Conservation (phyloP, 1,140 invertebrate genomes). For the Procambarus clarkii region DNA sequence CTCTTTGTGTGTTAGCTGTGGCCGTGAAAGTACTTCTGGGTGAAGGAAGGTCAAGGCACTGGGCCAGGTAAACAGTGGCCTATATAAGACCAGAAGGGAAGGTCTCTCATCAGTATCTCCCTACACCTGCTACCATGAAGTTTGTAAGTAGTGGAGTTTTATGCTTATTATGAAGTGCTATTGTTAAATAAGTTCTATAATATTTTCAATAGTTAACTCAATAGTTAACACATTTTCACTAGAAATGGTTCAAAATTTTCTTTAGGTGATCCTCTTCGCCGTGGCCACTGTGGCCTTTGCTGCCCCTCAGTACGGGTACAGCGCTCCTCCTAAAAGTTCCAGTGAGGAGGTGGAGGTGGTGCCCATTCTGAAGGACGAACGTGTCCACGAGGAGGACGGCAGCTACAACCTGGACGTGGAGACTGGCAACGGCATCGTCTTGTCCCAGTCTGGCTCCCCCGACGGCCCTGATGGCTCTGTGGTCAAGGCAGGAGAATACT, state of each 20-base stretch:
- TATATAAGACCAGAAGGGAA: constrained; percentile 16
- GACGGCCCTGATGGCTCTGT: constrained; percentile 23
- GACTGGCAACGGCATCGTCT: constrained; percentile 56
- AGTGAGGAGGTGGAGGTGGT: constrained; percentile 3
- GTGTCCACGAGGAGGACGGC: constrained; percentile 54
- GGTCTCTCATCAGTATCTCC: constrained; percentile 10
- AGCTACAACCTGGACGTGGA: constrained; percentile 63
- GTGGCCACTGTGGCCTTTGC: constrained; percentile 57
- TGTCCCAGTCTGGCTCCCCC: constrained; percentile 56
- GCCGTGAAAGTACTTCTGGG: background rate
- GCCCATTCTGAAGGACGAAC: constrained; percentile 35
- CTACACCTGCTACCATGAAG: constrained; percentile 19
- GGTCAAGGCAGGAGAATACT: too few relatives aligned
- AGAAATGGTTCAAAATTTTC: background rate
- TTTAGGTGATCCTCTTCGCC: constrained; percentile 48
- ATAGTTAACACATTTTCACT: background rate
- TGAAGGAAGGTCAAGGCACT: background rate
- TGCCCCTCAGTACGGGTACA: constrained; percentile 47
- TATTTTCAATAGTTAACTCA: too few relatives aligned
- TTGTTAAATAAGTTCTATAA: too few relatives aligned
- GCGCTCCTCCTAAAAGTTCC: background rate
- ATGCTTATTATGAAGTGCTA: too few relatives aligned
- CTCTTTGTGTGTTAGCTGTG: too few relatives aligned
- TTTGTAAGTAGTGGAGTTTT: constrained; percentile 1
- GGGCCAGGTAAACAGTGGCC: background rate